These are phyloP conservation scores for Hemicordylus capensis DNA, from an alignment of 2,113 vertebrate genomes.

Conservation along the genomic window DNA sequence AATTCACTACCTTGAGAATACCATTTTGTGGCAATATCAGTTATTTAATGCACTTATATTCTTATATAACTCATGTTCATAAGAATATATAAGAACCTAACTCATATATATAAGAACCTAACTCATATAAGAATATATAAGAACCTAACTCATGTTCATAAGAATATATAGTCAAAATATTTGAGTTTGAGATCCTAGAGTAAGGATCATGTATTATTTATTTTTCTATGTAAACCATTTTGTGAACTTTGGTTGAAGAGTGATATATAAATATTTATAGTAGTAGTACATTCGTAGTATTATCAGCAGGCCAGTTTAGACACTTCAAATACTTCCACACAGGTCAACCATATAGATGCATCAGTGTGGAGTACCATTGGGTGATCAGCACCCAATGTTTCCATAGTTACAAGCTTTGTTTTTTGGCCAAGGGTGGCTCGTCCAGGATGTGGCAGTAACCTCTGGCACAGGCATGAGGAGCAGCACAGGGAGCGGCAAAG, in stretches of 20 bases:
- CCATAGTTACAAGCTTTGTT: background rate
- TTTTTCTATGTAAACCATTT: too few relatives aligned
- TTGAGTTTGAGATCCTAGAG: constrained; percentile 46
- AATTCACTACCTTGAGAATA: constrained; percentile 73
- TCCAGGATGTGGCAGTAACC: too few relatives aligned
- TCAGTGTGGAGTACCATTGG: background rate
- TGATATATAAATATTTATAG: too few relatives aligned
- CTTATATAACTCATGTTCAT: constrained; percentile 70
- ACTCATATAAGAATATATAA: too few relatives aligned
- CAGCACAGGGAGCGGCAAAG: too few relatives aligned
- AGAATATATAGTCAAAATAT: constrained; percentile 65
- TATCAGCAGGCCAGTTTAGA: background rate
- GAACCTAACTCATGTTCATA: constrained; percentile 71
- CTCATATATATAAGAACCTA: too few relatives aligned
- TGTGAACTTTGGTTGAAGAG: background rate
- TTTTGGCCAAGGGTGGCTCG: too few relatives aligned
- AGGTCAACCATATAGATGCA: background rate
- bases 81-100: too few relatives aligned
- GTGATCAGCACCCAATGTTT: background rate
- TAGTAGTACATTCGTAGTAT: too few relatives aligned
- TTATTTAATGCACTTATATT: constrained; percentile 78
- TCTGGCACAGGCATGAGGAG: too few relatives aligned
- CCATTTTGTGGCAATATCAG: constrained; percentile 71
- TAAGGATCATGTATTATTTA: constrained; percentile 4
- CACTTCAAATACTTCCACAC: background rate